Conservation (phyloP, 2,797 vertebrate species). For the Melanotaenia trifasciata region DNA sequence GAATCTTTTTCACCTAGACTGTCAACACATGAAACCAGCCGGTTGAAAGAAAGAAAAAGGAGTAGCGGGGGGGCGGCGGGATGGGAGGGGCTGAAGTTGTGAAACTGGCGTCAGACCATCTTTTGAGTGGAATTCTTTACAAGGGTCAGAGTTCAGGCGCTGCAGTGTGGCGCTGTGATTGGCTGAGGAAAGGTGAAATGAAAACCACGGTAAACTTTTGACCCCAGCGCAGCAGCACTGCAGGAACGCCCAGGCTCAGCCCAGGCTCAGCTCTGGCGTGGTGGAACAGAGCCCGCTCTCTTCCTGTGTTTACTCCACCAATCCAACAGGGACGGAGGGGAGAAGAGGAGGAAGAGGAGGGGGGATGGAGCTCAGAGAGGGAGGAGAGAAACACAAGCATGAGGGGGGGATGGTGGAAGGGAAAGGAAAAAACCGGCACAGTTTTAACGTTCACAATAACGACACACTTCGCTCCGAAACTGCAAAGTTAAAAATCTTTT, state of each 20-base stretch:
- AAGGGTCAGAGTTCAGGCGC: constrained; percentile 87
- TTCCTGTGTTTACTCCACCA: constrained; percentile 89
- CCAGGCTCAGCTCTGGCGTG: constrained; percentile 89
- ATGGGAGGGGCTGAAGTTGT: constrained; percentile 60
- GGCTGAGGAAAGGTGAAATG: constrained; percentile 98
- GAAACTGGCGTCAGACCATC: constrained; percentile 81
- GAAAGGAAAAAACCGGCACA: constrained; percentile 52
- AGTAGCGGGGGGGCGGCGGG: constrained; percentile 53
- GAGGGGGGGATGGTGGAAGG: constrained; percentile 24
- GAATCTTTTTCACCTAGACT: constrained; percentile 65
- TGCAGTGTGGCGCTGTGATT: constrained; percentile 86
- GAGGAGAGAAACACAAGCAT: constrained; percentile 52
- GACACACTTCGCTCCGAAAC: constrained; percentile 24
- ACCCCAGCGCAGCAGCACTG: constrained; percentile 89
- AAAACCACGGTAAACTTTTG: constrained; percentile 99
- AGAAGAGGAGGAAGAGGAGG: constrained; percentile 37
- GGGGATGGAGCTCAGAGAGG: constrained; percentile 36
- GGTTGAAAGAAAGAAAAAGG: constrained; percentile 55
- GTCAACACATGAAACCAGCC: constrained; percentile 70
- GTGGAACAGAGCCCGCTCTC: constrained; percentile 86
- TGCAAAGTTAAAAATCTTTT: constrained; percentile 9
- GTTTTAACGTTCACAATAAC: constrained; percentile 56
- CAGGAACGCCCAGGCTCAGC: constrained; percentile 93
- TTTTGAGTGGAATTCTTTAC: constrained; percentile 83
- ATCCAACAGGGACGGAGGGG: constrained; percentile 73